Evolutionary conservation across 2,113 vertebrate genomes (phyloP), one percentile per base, ranked within the genome.

Genomic region (Colaptes auratus): DNA sequence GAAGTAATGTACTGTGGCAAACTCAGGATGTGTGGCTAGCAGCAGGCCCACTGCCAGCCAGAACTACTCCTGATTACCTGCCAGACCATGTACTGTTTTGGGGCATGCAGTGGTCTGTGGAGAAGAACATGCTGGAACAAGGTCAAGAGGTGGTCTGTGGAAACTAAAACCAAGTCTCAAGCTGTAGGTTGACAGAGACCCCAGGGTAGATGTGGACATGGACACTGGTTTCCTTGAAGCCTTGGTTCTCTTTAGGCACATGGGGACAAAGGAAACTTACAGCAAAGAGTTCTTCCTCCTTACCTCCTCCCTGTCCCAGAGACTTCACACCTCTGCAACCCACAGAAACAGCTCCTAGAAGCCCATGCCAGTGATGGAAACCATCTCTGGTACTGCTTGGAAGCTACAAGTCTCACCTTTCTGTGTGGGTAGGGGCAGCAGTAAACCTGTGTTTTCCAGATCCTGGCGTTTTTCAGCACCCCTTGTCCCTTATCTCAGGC

Each of bases 121-220:
- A 74, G 74, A 73, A 82, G 18, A 95, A 81, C 0, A 1, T 30
- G 7, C 63, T 73, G 52, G 21, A 91, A 66, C 56, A 55, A 63
- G 46, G 36, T 61, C 59, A 79, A 33, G 48, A 64, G 44, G 61
- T 72, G 15, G 27, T 35, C 71, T 1, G 0, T 56, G 53, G 28
- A 82, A 83, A 73, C 16, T 33, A 89, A 89, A 91, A 12, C 21
- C 2, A 9, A 69, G 53, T 52, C 24, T 21, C 64, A 66, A 82
- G 59, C 27, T 87, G 8, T 59, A 59, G 39, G n/a, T 55, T 0
- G 0, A 58, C 39, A 63, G 5, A 79, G 27, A 53, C 12, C 12
- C 24, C 18, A 44, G 18, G 3, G 36, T 39, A 27, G 31, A 13
- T 82, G 23, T 79, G 63, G 52, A 53, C 75, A 84, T 87, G 71